A percentile compares a stretch with the other conserved stretches of the same genome.
phyloP scores from a whole-genome alignment of 1,140 invertebrate species.

The Dinoponera quadriceps region DNA sequence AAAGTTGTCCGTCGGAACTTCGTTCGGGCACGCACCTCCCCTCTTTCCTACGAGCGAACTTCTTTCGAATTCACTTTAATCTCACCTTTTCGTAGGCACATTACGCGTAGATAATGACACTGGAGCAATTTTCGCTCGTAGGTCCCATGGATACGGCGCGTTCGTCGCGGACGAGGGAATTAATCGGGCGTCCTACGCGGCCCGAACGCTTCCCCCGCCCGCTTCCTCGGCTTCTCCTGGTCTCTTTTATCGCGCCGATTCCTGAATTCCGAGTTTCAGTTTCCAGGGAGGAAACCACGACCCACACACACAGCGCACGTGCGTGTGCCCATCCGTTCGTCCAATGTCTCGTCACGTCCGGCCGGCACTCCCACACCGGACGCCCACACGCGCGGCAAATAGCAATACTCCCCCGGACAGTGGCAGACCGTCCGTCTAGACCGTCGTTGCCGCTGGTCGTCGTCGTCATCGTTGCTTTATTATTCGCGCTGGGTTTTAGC shows the following conservation, averaged over 20 bases:
- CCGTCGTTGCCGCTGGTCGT: not conserved
- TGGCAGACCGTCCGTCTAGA: constrained; percentile 68
- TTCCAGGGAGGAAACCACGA: constrained; percentile 66
- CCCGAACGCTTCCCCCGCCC: not conserved
- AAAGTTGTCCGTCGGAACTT: not conserved
- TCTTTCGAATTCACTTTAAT: constrained; percentile 20
- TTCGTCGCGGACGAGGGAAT: constrained; percentile 18
- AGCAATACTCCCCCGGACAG: constrained; percentile 56
- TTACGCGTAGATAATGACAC: not conserved
- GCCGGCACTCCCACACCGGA: constrained; percentile 73
- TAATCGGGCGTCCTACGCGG: constrained; percentile 37
- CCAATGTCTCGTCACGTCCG: constrained; percentile 64
- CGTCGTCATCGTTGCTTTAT: constrained; percentile 62
- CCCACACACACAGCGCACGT: constrained; percentile 48
- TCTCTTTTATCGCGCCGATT: constrained; percentile 45
- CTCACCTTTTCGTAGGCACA: not conserved
- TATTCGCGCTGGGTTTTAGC: constrained; percentile 71
- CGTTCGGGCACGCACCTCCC: not conserved
- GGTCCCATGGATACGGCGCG: not conserved
- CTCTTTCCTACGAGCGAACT: not conserved
- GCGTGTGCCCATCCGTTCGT: constrained; percentile 64
- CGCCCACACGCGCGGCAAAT: constrained; percentile 72
- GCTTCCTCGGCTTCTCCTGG: not conserved
- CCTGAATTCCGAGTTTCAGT: constrained; percentile 32
- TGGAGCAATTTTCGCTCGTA: not conserved